Evolutionary conservation across 92 coral and sea anemone genomes (phyloP), one percentile per base, ranked within the genome.

Genomic region (Siderastrea radians): DNA sequence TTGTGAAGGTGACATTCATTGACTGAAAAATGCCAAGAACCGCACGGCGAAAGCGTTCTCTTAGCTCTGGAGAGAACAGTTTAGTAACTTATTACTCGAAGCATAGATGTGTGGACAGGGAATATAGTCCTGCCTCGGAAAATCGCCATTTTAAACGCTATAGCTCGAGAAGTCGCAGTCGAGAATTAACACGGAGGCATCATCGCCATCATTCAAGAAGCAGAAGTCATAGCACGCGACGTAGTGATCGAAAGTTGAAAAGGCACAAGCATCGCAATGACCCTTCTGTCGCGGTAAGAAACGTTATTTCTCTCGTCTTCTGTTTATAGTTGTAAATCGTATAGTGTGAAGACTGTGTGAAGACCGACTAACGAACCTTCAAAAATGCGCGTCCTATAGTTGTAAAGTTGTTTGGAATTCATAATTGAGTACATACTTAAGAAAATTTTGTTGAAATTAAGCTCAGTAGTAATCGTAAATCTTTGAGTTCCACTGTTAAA

Each of bases 1-100:
- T 44, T 15, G 79, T 68, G 74, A 48, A 55, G 69, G 84, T 50
- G 17, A 59, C 68, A 15, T 15, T 43, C 6, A 50, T 15, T 10
- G 55, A 9, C n/a, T 15, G 4, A 78, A 91, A 83, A 89, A 95
- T 95, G 98, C 98, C 98, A 50, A 93, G 96, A 67, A 86, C 66
- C 83, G 90, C 84, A 19, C 84, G 95, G 13, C 86, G 93, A 84
- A 81, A 94, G 81, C 96, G 93, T 52, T 93, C 94, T 74, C 80
- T 79, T 69, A 87, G 94, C 77, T 89, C 95, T 12, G 91, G 87
- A 75, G 95, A 89, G 45, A 79, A 75, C 7, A 91, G 92, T 74
- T 47, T 67, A 45, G 72, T 91, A 17, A 91, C 79, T 49, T 89
- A 90, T 80, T 92, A 91, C 77, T 88, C 96, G 49, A 92, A 92